These are phyloP conservation scores for Saguinus oedipus DNA, from an alignment of 2,797 vertebrate species.

Conservation along the genomic window DNA sequence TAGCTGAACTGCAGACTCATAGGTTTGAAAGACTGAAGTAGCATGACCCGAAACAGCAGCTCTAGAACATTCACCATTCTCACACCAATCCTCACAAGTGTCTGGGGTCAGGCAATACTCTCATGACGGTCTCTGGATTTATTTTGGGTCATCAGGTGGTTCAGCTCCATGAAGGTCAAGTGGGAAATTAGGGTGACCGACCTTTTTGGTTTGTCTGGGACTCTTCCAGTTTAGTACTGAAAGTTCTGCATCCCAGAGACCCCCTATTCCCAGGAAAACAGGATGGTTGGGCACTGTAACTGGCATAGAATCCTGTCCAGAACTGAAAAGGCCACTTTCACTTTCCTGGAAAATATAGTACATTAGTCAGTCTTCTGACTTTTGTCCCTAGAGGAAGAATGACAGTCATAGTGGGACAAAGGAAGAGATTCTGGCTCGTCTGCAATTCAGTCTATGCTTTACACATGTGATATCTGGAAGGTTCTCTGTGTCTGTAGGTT, in stretches of 20 bases:
- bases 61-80: not conserved
- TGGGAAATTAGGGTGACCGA: not conserved
- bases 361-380: not conserved
- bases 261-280: not conserved
- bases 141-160: not conserved
- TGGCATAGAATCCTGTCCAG: not conserved
- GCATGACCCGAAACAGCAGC: not conserved
- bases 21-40: not conserved
- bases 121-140: not conserved
- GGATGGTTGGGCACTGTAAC: not conserved
- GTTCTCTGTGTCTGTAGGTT: not conserved
- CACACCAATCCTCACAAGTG: not conserved
- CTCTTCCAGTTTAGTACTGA: not conserved
- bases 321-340: not conserved
- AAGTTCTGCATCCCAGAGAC: not conserved
- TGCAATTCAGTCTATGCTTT: not conserved
- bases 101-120: not conserved
- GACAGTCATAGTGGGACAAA: not conserved
- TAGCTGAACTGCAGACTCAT: not conserved
- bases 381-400: not conserved
- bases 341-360: not conserved
- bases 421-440: not conserved
- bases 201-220: not conserved
- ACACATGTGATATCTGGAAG: not conserved
- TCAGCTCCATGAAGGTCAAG: not conserved